Base-by-base conservation (phyloP, 2,113 vertebrate genomes). In the Melozone crissalis region DNA sequence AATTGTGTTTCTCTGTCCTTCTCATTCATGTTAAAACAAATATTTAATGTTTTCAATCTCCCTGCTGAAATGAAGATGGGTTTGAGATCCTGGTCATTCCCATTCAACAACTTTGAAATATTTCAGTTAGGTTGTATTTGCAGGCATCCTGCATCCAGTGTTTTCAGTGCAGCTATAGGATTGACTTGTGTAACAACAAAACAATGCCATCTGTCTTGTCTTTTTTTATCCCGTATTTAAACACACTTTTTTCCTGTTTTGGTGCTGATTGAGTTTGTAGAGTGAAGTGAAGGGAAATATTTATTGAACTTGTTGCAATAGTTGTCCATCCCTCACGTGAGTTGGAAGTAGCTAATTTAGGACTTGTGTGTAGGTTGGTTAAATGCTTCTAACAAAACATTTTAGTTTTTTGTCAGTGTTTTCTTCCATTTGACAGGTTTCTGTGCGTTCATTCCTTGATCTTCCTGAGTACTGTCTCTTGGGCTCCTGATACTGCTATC, bases 191-290 rank as follows among this genome's bases (percentile, higher is more conserved):
- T 90, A 90, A 90, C 88, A 86, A 74, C 91, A 81, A 77, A 94
- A 92, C 59, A 93, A 81, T 90, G 68, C 90, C 88, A 94, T 94
- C 89, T 96, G 92, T 71, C 72, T 89, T 74, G 43, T 72, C 65
- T 83, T 93, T 90, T 94, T 88, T 84, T 31, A 80, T 86, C n/a
- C 15, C 2, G 2, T 69, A 41, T 93, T 95, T 68, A 76, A 82
- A 61, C 35, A 33, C 23, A 4, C 5, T 37, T 28, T 47, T 43
- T n/a, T 54, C 26, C 17, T 51, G 27, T 44, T 75, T 47, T n/a
- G 5, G 10, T 83, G 27, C 43, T 73, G 31, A 13, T 72, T 92
- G 68, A 47, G 18, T 89, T 79, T 66, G 37, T 72, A 65, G 26
- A 78, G 27, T 23, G 47, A 65, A 76, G 24, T 54, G 67, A 88